These are phyloP conservation scores for Triplophysa siluroides DNA, from an alignment of 2,113 vertebrate species.

Conservation along the genomic window DNA sequence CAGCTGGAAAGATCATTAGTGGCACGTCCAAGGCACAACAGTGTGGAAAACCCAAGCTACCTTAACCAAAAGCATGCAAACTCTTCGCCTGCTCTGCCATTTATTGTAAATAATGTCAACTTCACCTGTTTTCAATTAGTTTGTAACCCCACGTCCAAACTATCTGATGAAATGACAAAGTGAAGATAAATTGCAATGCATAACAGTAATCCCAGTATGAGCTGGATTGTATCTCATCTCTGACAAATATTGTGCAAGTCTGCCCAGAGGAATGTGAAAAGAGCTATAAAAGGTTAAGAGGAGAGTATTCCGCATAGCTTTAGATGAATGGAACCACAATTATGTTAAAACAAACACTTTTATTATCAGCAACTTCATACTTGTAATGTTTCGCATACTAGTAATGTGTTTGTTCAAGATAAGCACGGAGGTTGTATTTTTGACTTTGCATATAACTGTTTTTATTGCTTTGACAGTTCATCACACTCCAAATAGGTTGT, in stretches of 20 bases:
- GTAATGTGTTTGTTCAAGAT: conserved; percentile 9
- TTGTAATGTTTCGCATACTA: conserved; percentile 17
- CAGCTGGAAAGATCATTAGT: conserved; percentile 28
- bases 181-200: conserved; percentile 1
- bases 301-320: conserved; percentile 5
- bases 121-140: conserved; percentile 22
- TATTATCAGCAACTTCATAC: conserved; percentile 29
- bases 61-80: not conserved
- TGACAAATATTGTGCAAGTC: conserved; percentile 12
- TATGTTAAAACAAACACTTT: conserved; percentile 32
- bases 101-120: conserved; percentile 20
- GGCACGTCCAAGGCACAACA: not conserved
- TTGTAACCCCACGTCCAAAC: not conserved
- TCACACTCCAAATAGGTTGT: not conserved
- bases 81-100: not conserved
- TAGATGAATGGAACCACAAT: conserved; percentile 3
- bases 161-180: conserved; percentile 8
- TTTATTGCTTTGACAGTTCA: not conserved
- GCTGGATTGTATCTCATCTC: conserved; percentile 28
- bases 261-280: conserved; percentile 21
- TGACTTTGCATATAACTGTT: not conserved
- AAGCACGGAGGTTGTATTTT: not conserved
- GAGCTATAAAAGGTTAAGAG: conserved; percentile 32
- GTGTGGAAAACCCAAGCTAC: conserved; percentile 18
- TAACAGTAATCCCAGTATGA: conserved; percentile 28